These are phyloP conservation scores for Drosophila seguyi DNA, from an alignment of 1,140 invertebrate species.

Conservation along the genomic window DNA sequence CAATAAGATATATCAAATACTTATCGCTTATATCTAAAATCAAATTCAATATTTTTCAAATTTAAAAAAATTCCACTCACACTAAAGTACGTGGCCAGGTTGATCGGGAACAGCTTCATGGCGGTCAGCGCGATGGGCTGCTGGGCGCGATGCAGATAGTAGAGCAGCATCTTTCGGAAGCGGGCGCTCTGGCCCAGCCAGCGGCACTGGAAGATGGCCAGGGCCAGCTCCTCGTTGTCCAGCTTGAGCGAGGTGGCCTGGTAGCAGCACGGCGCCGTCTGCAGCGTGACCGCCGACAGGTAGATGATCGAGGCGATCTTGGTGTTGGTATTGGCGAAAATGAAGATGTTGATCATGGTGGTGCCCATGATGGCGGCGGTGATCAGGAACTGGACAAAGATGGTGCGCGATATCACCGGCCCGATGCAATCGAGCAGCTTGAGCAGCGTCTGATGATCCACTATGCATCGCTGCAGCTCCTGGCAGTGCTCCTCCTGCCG, in stretches of 20 bases:
- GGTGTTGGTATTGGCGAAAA: slow-evolving; percentile 57
- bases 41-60: too few relatives aligned
- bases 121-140: slow-evolving; percentile 47
- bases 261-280: slow-evolving; percentile 63
- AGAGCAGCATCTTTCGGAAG: slow-evolving; percentile 56
- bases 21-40: too few relatives aligned
- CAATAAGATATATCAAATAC: too few relatives aligned
- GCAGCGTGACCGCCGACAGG: slow-evolving; percentile 50
- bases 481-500: slow-evolving; percentile 39
- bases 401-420: slow-evolving; percentile 61
- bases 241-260: slow-evolving; percentile 51
- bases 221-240: slow-evolving; percentile 48
- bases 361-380: slow-evolving; percentile 58
- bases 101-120: slow-evolving; percentile 67
- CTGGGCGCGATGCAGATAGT: slow-evolving; percentile 63
- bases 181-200: slow-evolving; percentile 52
- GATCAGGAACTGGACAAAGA: slow-evolving; percentile 65
- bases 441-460: slow-evolving; percentile 55
- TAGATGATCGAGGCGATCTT: slow-evolving; percentile 54
- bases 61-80: slow-evolving; percentile 30
- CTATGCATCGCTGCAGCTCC: slow-evolving; percentile 50
- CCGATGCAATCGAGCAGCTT: slow-evolving; percentile 39
- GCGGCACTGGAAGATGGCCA: slow-evolving; percentile 57
- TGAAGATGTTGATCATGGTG: slow-evolving; percentile 63
- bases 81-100: slow-evolving; percentile 58